A percentile compares a stretch with the other conserved stretches of the same genome.
Evolutionary conservation across 2,888 invertebrate species (phyloP).

Genomic region (Beris chalybata): DNA sequence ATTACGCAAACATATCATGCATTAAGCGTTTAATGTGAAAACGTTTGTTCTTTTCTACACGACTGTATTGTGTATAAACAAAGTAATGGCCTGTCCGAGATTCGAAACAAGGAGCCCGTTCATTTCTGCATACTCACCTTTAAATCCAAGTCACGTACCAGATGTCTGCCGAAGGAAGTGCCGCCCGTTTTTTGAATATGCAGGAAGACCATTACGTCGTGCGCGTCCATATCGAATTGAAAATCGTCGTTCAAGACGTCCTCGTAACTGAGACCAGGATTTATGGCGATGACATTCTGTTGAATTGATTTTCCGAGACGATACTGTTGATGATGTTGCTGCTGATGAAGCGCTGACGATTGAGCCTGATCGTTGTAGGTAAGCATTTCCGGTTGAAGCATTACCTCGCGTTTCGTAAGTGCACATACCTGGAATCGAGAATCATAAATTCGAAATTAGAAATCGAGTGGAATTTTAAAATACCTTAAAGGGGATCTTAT

Average conservation of each 20-base stretch:
- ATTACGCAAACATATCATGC: not conserved
- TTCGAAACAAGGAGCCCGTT: not conserved
- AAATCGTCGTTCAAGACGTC: slow-evolving; percentile 85
- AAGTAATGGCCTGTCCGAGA: not conserved
- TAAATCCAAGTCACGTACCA: slow-evolving; percentile 90
- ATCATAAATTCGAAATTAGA: not conserved
- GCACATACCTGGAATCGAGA: slow-evolving; percentile 67
- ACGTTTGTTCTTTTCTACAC: too few relatives aligned
- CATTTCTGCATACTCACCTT: slow-evolving; percentile 56
- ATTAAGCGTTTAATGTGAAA: not conserved
- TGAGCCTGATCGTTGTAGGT: slow-evolving; percentile 46
- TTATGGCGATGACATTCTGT: slow-evolving; percentile 57
- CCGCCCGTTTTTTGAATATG: slow-evolving; percentile 99
- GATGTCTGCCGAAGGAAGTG: slow-evolving; percentile 93
- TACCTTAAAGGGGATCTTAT: not conserved
- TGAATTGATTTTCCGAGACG: slow-evolving; percentile 48
- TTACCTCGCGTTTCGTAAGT: slow-evolving; percentile 66
- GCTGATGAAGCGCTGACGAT: slow-evolving; percentile 32
- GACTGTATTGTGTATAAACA: too few relatives aligned
- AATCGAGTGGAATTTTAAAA: not conserved
- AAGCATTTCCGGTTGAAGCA: slow-evolving; percentile 59
- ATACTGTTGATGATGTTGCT: slow-evolving; percentile 39
- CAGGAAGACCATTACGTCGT: slow-evolving; percentile 96
- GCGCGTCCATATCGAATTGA: slow-evolving; percentile 85
- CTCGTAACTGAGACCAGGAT: slow-evolving; percentile 78